A percentile compares a stretch with the other conserved stretches of the same genome.
Evolutionary conservation across 2,113 vertebrate genomes (phyloP).

Genomic region (Xenopus laevis): DNA sequence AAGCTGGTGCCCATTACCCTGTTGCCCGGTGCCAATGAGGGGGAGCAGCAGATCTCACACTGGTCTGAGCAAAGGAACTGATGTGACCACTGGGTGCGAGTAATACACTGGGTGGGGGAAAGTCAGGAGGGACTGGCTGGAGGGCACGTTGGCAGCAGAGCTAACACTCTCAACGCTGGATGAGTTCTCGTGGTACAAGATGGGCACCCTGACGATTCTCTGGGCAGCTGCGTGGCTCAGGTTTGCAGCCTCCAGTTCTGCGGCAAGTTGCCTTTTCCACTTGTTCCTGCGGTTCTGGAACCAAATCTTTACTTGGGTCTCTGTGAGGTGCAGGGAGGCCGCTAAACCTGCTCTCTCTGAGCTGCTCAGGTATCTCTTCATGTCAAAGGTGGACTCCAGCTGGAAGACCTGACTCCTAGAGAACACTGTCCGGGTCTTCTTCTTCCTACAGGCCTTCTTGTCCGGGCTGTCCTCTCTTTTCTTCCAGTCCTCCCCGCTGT

Average conservation of each 20-base stretch:
- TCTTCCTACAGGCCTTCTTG: constrained; percentile 95
- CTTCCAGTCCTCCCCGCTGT: constrained; percentile 65
- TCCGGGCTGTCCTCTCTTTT: constrained; percentile 78
- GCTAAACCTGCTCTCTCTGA: constrained; percentile 90
- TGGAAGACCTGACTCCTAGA: constrained; percentile 92
- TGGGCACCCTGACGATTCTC: constrained; percentile 96
- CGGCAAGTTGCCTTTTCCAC: constrained; percentile 94
- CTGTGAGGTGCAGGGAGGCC: constrained; percentile 91
- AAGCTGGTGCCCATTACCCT: constrained; percentile 27
- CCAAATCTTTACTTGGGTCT: constrained; percentile 99
- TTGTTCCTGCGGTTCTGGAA: constrained; percentile 98
- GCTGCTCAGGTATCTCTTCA: constrained; percentile 94
- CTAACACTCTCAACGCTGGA: constrained; percentile 68
- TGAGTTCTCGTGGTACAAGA: constrained; percentile 95
- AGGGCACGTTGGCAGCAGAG: constrained; percentile 71
- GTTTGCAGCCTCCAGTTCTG: constrained; percentile 94
- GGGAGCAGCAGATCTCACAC: constrained; percentile 69
- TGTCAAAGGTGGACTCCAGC: constrained; percentile 92
- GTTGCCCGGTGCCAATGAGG: constrained; percentile 2
- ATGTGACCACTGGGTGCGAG: constrained; percentile 92
- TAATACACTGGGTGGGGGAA: constrained; percentile 95
- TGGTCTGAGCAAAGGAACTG: constrained; percentile 90
- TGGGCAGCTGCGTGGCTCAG: constrained; percentile 93
- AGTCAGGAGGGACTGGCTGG: constrained; percentile 89
- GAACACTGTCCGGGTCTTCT: constrained; percentile 97